phyloP scores from a whole-genome alignment of 2,113 vertebrate species.

The Crotalus viridis region DNA sequence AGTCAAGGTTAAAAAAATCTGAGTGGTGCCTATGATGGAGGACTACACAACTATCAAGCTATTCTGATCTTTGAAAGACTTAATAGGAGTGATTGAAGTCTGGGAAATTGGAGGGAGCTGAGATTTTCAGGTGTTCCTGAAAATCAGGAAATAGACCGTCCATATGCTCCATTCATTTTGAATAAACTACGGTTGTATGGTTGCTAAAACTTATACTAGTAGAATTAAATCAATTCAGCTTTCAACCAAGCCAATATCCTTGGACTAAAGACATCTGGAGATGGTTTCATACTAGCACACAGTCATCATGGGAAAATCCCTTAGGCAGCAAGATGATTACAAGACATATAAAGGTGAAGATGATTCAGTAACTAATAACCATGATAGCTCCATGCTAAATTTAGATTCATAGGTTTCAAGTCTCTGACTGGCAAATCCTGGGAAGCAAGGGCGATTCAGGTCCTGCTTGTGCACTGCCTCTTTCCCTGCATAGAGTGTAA shows the following conservation, averaged over 20 bases:
- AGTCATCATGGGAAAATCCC: neutral
- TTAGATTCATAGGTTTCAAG: neutral
- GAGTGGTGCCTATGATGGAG: neutral
- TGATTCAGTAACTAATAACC: neutral
- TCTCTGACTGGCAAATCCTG: neutral
- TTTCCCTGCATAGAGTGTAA: neutral
- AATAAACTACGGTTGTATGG: neutral
- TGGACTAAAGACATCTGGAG: neutral
- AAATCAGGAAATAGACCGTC: neutral
- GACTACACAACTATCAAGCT: neutral
- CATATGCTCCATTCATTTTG: neutral
- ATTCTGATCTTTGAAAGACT: neutral
- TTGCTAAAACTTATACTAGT: neutral
- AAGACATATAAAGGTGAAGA: neutral
- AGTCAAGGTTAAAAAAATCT: neutral
- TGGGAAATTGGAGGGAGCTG: neutral
- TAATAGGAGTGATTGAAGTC: neutral
- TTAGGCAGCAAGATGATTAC: neutral
- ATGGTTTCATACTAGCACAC: neutral
- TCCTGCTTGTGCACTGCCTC: neutral
- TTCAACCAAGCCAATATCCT: neutral
- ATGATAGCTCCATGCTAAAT: neutral
- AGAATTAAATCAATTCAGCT: neutral
- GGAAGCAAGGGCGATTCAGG: neutral
- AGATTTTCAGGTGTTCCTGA: neutral